A percentile compares a stretch with the other conserved stretches of the same genome.
phyloP scores from a whole-genome alignment of 2,113 vertebrate genomes.

The Rostratula benghalensis region DNA sequence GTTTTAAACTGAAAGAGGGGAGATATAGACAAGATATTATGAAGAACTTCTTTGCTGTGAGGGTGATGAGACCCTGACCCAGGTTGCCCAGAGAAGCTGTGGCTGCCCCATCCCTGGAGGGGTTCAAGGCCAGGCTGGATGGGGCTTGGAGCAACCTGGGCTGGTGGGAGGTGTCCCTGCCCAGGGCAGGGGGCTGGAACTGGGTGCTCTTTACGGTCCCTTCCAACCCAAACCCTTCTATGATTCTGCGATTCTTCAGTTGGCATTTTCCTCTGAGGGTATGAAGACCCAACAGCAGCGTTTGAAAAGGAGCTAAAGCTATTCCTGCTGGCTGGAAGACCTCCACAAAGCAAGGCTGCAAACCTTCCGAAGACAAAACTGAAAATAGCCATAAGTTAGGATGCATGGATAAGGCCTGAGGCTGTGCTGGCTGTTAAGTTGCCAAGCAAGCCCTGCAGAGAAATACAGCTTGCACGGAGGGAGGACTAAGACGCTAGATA shows the following conservation, averaged over 20 bases:
- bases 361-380: background rate
- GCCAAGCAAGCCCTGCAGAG: background rate
- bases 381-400: fast-evolving
- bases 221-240: no score
- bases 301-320: background rate
- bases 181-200: no score
- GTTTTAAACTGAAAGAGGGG: no score
- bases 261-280: background rate
- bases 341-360: background rate
- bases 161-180: no score
- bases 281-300: fast-evolving
- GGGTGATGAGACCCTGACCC: no score
- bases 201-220: no score
- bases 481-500: background rate
- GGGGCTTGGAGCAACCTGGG: no score
- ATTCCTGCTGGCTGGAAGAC: background rate
- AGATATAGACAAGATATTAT: no score
- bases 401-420: background rate
- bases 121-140: no score
- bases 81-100: no score
- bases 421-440: background rate
- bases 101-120: no score
- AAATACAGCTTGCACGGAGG: background rate
- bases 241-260: background rate
- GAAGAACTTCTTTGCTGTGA: no score